These are phyloP conservation scores for Danaus melanippus DNA, from an alignment of 1,140 invertebrate species.

Conservation along the genomic window DNA sequence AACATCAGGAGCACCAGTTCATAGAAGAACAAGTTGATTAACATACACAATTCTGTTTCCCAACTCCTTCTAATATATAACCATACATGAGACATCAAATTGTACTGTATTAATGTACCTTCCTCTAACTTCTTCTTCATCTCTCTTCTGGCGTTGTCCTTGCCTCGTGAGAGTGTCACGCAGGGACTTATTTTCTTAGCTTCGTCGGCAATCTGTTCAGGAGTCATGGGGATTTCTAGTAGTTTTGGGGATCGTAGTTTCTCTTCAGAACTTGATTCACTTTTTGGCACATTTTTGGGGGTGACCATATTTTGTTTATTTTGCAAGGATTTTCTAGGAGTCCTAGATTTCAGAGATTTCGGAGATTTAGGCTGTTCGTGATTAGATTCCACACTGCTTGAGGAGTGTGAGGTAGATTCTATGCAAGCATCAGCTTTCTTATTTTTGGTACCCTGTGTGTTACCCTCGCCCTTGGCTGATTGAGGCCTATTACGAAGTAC, in stretches of 20 bases:
- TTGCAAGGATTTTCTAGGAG: slow-evolving; percentile 23
- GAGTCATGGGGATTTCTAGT: slow-evolving; percentile 27
- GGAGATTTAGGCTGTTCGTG: not conserved
- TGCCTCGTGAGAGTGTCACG: slow-evolving; percentile 49
- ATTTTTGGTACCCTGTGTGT: too few species aligned
- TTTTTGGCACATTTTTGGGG: slow-evolving; percentile 41
- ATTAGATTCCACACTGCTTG: slow-evolving; percentile 9
- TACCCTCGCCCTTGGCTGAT: too few species aligned
- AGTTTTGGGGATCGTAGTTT: slow-evolving; percentile 41
- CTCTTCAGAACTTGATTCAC: slow-evolving; percentile 55
- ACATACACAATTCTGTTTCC: too few species aligned
- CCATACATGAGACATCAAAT: too few species aligned
- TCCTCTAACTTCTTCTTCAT: slow-evolving; percentile 52
- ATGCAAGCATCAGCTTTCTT: too few species aligned
- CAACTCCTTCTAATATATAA: too few species aligned
- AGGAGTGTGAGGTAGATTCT: slow-evolving; percentile 6
- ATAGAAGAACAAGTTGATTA: too few species aligned
- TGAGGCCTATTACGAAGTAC: too few species aligned
- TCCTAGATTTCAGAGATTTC: slow-evolving; percentile 6
- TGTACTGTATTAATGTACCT: slow-evolving; percentile 25
- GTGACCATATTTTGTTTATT: slow-evolving; percentile 14
- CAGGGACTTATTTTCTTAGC: slow-evolving; percentile 45
- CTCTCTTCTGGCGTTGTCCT: slow-evolving; percentile 54
- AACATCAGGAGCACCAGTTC: too few species aligned
- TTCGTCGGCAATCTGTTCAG: slow-evolving; percentile 35